Evolutionary conservation across 1,140 invertebrate species (phyloP), one percentile per base, ranked within the genome.

Genomic region (Penaeus indicus): DNA sequence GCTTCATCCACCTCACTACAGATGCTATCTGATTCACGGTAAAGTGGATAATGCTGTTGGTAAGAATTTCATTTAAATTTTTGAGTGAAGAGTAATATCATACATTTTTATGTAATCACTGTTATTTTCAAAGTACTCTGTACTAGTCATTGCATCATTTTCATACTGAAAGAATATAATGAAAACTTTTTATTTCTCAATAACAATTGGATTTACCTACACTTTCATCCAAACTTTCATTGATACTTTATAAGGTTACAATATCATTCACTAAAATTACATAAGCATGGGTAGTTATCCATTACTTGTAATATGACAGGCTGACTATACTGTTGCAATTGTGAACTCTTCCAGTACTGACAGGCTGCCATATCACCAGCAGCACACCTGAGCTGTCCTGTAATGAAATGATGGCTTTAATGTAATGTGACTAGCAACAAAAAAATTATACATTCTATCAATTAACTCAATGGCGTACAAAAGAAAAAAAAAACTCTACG

Each of bases 11-110:
- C 93, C 91, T 97, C 97, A 75, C 94, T 94, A 92, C 98, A 99
- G 32, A 93, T 92, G 89, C 94, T 93, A 93, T 99, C 98, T 0
- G 97, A 98, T 92, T 95, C 94, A 86, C 98, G 95, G 93, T 96
- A 99, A 91, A 99, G 94, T 38, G 98, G 98, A 93, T 97, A 99
- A 94, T 99, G 98, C 96, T 98, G 93, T 86, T 93, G 92, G 60
- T 92, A 86, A 38, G 92, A 19, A 89, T 60, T 69, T 72, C 54
- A 84, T 64, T 21, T 64, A 67, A 27, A 63, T 63, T 63, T 22
- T 11, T 62, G 25, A 83, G 25, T 54, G 22, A 60, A 25, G 38
- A 54, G 10, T n/a, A 47, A 72, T 22, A 32, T n/a, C n/a, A 69
- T 47, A 13, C 47, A 47, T 47, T 47, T 10, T 47, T 13, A 47